Evolutionary conservation across 2,888 invertebrate genomes (phyloP), one percentile per base, ranked within the genome.

Genomic region (Ceramica pisi): DNA sequence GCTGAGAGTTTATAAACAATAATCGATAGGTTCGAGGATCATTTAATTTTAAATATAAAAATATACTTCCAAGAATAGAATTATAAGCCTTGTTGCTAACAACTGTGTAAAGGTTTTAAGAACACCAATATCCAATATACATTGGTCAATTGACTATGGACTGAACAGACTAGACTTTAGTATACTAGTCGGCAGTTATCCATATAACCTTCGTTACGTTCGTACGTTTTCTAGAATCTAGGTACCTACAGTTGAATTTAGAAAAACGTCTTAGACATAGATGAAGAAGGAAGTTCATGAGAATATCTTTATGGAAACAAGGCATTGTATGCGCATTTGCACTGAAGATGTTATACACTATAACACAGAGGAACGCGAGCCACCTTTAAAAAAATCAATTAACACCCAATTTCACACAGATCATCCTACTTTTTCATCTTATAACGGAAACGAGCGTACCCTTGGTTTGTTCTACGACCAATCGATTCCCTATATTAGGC

Each of bases 401-500:
- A 81, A 70, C 70, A 57, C 65, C 66, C 60, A 77, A 81, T 78
- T 82, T 82, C 74, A 78, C 78, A 80, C 75, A 78, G 75, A 78
- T 80, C 80, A 85, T 80, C 75, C 65, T 71, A 70, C 80, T 91
- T 92, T 91, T 83, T 80, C 67, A 88, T 88, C 78, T 81, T 78
- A 82, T 83, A 88, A 89, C 90, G 91, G 91, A 92, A 92, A 90
- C 88, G 88, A 90, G 88, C 88, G 85, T 88, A 90, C 90, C 90
- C 91, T 90, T 88, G 86, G 85, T 87, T 88, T 90, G 89, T 87
- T 90, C 91, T 92, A 90, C 88, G 89, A 90, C 92, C 91, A 95
- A 95, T 95, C 94, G 93, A 95, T 95, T 93, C 91, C 90, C 88
- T 92, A 92, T 94, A 94, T 93, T 92, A 92, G 92, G 92, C 93